These are phyloP conservation scores for Hermodice carunculata DNA, from an alignment of 2,888 invertebrate genomes.

Conservation along the genomic window DNA sequence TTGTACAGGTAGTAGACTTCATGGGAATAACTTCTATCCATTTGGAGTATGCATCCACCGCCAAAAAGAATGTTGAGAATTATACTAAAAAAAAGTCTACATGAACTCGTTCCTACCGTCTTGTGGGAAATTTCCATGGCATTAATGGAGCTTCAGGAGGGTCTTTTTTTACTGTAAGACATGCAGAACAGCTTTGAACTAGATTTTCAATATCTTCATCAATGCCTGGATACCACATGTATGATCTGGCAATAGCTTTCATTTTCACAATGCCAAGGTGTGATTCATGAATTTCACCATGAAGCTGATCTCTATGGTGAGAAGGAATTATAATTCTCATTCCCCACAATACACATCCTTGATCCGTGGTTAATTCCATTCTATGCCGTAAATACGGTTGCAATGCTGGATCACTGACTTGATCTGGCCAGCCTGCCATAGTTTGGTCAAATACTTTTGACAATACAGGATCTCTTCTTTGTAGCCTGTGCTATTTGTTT, in stretches of 20 bases:
- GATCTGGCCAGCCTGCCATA: background rate
- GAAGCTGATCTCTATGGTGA: no score
- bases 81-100: background rate
- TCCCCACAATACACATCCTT: background rate
- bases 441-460: background rate
- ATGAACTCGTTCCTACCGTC: background rate
- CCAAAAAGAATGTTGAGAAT: background rate
- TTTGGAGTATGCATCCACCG: background rate
- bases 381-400: no score
- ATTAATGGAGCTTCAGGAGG: background rate
- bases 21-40: background rate
- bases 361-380: no score
- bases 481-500: background rate
- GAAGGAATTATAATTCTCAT: background rate
- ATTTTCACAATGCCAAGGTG: no score
- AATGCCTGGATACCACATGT: background rate
- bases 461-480: background rate
- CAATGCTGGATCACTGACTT: no score
- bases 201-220: constrained; percentile 1
- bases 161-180: background rate
- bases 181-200: background rate
- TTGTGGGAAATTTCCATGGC: background rate
- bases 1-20: background rate
- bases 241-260: background rate
- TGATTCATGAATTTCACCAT: no score